phyloP scores from a whole-genome alignment of 2,888 invertebrate genomes.

The Ophion obscuratus region DNA sequence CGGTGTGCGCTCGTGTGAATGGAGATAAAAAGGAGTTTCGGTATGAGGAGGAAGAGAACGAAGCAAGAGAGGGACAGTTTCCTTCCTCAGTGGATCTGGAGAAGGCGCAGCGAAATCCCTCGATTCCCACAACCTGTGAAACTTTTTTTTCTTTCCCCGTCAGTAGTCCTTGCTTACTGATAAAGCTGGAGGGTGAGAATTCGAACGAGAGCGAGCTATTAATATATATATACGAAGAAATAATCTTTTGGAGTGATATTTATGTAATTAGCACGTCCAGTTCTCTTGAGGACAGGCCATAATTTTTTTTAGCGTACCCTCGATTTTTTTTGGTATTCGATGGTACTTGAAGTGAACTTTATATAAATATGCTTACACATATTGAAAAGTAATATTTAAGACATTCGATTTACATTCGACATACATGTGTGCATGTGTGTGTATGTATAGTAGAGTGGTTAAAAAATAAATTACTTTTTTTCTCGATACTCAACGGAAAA shows the following conservation, averaged over 20 bases:
- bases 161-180: constrained; percentile 36
- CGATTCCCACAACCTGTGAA: constrained; percentile 74
- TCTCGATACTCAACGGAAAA: too few relatives aligned
- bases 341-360: too few relatives aligned
- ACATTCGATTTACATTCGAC: background rate
- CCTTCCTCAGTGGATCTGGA: background rate
- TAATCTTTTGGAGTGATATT: too few relatives aligned
- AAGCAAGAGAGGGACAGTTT: constrained; percentile 21
- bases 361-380: too few relatives aligned
- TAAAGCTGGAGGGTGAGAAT: constrained; percentile 33
- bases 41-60: constrained; percentile 12
- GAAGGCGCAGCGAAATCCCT: constrained; percentile 43
- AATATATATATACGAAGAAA: background rate
- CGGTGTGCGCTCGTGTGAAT: background rate
- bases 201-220: background rate
- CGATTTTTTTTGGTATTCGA: too few relatives aligned
- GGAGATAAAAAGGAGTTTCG: constrained; percentile 19
- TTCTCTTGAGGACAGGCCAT: too few relatives aligned
- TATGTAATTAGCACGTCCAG: too few relatives aligned
- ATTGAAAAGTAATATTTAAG: background rate
- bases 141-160: constrained; percentile 38
- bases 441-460: too few relatives aligned
- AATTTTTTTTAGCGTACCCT: too few relatives aligned
- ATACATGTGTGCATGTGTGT: background rate
- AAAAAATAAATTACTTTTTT: too few relatives aligned